A percentile compares a stretch with the other conserved stretches of the same genome.
phyloP scores from a whole-genome alignment of 1,140 invertebrate species.

The Brachionus plicatilis region DNA sequence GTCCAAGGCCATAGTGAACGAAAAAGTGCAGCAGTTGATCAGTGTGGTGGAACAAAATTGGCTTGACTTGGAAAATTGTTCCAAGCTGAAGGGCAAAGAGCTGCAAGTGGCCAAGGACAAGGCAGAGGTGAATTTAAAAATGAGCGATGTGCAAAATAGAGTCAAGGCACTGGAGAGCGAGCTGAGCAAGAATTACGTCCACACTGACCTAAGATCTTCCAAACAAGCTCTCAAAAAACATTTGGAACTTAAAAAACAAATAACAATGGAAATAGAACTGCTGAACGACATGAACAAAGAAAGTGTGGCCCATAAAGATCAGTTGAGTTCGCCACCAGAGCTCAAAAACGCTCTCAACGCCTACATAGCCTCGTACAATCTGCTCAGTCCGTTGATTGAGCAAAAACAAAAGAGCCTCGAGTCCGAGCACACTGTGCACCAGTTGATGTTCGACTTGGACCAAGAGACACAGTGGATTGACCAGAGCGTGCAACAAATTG shows the following conservation, averaged over 20 bases:
- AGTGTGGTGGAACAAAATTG: constrained; percentile 18
- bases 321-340: neutral
- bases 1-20: neutral
- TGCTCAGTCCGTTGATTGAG: neutral
- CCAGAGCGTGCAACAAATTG: neutral
- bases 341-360: neutral
- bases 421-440: neutral
- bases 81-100: neutral
- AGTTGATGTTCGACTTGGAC: constrained; percentile 19
- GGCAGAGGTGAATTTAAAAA: neutral
- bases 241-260: constrained; percentile 5
- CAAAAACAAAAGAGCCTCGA: neutral
- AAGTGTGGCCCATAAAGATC: neutral
- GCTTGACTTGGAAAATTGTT: neutral
- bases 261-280: neutral
- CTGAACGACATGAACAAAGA: constrained; percentile 12
- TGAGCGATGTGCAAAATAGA: neutral
- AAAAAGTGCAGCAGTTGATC: constrained; percentile 7
- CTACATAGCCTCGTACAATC: neutral
- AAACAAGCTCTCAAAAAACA: constrained; percentile 6
- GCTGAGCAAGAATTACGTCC: neutral
- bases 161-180: neutral
- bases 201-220: neutral
- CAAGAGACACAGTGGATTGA: constrained; percentile 20
- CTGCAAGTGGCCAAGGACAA: neutral